These are phyloP conservation scores for Portunus trituberculatus DNA, from an alignment of 1,140 invertebrate genomes.

Conservation along the genomic window DNA sequence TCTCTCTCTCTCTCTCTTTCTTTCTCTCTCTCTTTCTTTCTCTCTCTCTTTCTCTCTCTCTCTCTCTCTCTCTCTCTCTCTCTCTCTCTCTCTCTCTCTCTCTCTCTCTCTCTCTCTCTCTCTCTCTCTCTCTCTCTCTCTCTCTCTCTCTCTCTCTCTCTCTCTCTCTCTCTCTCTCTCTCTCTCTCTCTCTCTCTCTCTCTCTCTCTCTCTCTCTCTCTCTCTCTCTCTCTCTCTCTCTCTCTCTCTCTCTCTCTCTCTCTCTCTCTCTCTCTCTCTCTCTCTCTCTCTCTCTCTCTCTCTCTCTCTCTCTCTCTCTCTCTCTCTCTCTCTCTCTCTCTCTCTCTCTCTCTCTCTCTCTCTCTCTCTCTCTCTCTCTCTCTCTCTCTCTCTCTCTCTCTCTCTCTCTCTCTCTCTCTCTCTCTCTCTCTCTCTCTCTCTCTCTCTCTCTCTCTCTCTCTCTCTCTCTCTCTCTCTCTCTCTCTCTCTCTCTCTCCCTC, in stretches of 20 bases:
- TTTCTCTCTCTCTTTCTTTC: background rate
- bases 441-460: too few species aligned
- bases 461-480: too few species aligned
- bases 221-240: constrained; percentile 25
- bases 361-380: too few species aligned
- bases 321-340: too few species aligned
- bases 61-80: background rate
- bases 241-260: constrained; percentile 29
- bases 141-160: background rate
- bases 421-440: too few species aligned
- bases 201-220: constrained; percentile 14
- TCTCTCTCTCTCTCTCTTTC: too few species aligned
- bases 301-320: too few species aligned
- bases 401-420: too few species aligned
- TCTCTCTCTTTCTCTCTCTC: background rate
- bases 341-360: too few species aligned
- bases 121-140: background rate
- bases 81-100: background rate
- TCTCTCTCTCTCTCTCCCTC: too few species aligned
- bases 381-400: too few species aligned
- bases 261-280: background rate
- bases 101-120: background rate
- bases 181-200: background rate
- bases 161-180: background rate
- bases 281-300: too few species aligned